Conservation (phyloP, 2,888 invertebrate species). For the Nomada flava region DNA sequence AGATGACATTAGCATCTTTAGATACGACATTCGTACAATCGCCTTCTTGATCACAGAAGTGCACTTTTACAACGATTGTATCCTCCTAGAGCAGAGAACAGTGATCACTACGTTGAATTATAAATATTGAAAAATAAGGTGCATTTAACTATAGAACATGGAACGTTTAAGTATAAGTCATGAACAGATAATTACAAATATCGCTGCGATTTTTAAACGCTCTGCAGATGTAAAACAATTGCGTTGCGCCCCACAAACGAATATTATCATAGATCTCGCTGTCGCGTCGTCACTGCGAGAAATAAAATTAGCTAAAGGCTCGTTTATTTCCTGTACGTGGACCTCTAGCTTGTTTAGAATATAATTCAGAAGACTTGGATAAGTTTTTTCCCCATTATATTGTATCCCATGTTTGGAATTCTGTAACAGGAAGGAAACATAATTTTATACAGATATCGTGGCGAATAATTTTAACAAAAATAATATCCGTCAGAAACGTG, state of each 20-base stretch:
- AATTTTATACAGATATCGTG: not conserved
- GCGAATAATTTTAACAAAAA: not conserved
- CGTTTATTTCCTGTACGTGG: conserved; percentile 72
- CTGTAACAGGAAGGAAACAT: conserved; percentile 40
- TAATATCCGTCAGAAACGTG: not conserved
- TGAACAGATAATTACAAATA: conserved; percentile 87
- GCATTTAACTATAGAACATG: not conserved
- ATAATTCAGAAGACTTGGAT: conserved; percentile 72
- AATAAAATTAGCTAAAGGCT: conserved; percentile 69
- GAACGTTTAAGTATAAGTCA: conserved; percentile 72
- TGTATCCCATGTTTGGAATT: conserved; percentile 73
- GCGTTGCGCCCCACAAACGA: conserved; percentile 72
- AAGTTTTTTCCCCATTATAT: conserved; percentile 71
- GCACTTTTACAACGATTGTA: conserved; percentile 72
- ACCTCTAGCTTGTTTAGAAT: conserved; percentile 74
- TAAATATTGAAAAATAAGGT: too few relatives aligned
- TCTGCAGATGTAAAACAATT: conserved; percentile 75
- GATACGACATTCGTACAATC: conserved; percentile 67
- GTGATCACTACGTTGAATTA: conserved; percentile 14
- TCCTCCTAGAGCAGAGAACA: conserved; percentile 68
- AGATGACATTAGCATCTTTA: conserved; percentile 69
- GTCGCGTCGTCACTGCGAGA: conserved; percentile 62
- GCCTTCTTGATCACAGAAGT: conserved; percentile 63
- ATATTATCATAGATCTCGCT: conserved; percentile 74
- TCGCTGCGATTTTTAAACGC: conserved; percentile 88